Conservation (phyloP, 1,140 invertebrate genomes). For the Temnothorax longispinosus region DNA sequence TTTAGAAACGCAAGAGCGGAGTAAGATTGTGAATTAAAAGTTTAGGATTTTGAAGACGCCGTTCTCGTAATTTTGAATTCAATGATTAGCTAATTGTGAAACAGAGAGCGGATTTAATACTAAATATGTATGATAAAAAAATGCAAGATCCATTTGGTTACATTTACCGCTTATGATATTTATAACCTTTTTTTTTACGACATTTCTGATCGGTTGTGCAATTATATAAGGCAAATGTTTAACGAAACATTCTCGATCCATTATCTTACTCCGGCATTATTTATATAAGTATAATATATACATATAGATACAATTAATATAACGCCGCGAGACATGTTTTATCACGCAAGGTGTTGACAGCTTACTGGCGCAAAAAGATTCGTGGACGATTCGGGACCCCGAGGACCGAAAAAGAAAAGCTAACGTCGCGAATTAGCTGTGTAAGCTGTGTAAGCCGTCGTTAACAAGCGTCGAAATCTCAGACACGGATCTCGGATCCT, state of each 20-base stretch:
- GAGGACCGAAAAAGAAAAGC: not conserved
- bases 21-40: not conserved
- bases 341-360: not conserved
- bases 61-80: not conserved
- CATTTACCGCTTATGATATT: not conserved
- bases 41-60: not conserved
- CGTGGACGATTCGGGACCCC: not conserved
- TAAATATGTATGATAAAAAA: constrained; percentile 22
- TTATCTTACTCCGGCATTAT: not conserved
- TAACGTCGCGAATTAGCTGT: not conserved
- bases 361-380: not conserved
- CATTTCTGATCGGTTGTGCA: not conserved
- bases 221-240: constrained; percentile 14
- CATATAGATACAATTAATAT: not conserved
- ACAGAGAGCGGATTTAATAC: not conserved
- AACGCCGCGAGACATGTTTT: not conserved
- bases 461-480: not conserved
- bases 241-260: not conserved
- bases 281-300: not conserved
- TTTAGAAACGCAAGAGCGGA: too few relatives aligned
- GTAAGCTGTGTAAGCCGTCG: not conserved
- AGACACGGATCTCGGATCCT: constrained; percentile 52
- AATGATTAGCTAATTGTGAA: constrained; percentile 8
- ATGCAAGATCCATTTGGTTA: not conserved
- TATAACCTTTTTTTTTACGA: constrained; percentile 9